Conservation (phyloP, 1,140 invertebrate species). For the Drosophila bipectinata region DNA sequence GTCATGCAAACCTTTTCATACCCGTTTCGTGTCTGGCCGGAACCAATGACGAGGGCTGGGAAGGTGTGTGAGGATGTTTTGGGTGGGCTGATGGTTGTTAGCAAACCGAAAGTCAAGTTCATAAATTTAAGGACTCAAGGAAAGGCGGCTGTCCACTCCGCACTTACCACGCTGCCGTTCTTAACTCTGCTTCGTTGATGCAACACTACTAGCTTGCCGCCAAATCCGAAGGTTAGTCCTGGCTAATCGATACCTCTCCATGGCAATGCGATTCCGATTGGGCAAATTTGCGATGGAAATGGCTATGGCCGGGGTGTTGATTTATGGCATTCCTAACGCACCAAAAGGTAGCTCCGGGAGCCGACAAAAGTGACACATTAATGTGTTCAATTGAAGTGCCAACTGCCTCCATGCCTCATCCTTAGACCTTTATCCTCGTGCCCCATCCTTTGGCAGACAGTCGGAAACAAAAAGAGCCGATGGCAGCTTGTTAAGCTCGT, state of each 20-base stretch:
- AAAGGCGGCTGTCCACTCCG: slow-evolving; percentile 29
- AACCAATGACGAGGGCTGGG: slow-evolving; percentile 9
- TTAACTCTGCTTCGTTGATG: slow-evolving; percentile 34
- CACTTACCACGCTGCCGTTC: slow-evolving; percentile 29
- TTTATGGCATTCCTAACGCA: slow-evolving; percentile 69
- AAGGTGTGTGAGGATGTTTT: not conserved
- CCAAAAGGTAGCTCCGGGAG: slow-evolving; percentile 40
- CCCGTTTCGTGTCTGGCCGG: slow-evolving; percentile 62
- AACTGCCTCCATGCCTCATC: slow-evolving; percentile 5
- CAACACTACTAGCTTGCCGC: slow-evolving; percentile 15
- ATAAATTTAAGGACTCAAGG: slow-evolving; percentile 65
- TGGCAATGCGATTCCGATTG: slow-evolving; percentile 41
- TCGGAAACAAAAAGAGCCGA: slow-evolving; percentile 36
- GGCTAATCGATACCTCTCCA: slow-evolving; percentile 69
- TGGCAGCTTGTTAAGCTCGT: slow-evolving; percentile 74
- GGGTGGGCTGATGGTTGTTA: slow-evolving; percentile 23
- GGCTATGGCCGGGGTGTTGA: slow-evolving; percentile 54
- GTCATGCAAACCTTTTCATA: slow-evolving; percentile 72
- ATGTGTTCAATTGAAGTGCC: slow-evolving; percentile 54
- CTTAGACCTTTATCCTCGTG: not conserved
- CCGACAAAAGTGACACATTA: slow-evolving; percentile 68
- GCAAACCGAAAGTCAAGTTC: slow-evolving; percentile 73
- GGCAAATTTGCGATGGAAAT: not conserved
- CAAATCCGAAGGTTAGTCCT: slow-evolving; percentile 46
- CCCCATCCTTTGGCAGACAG: slow-evolving; percentile 13